Percentiles rank a stretch among this genome's conserved stretches.
phyloP scores from a whole-genome alignment of 2,113 vertebrate species.

The Rana temporaria region DNA sequence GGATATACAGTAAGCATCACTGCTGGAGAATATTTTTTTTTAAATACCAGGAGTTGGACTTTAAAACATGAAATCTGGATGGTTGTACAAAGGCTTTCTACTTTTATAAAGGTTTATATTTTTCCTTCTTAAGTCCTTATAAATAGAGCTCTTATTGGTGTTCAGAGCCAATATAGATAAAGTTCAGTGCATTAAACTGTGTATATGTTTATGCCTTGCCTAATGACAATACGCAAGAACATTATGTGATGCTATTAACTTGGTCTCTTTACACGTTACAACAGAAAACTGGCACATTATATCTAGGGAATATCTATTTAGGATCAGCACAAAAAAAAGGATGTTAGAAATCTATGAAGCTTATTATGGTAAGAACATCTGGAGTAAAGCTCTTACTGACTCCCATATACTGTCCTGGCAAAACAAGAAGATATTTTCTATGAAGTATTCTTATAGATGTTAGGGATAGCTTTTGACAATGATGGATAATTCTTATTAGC shows the following conservation, averaged over 20 bases:
- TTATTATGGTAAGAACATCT: slow-evolving; percentile 31
- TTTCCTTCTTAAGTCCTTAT: too few relatives aligned
- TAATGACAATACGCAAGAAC: too few relatives aligned
- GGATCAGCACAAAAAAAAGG: slow-evolving; percentile 38
- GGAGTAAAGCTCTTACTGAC: slow-evolving; percentile 30
- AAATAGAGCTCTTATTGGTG: too few relatives aligned
- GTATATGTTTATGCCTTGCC: too few relatives aligned
- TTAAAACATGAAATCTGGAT: too few relatives aligned
- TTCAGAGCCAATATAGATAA: too few relatives aligned
- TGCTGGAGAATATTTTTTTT: too few relatives aligned
- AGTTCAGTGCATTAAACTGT: too few relatives aligned
- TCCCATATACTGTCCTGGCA: slow-evolving; percentile 7
- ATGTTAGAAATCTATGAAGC: slow-evolving; percentile 22
- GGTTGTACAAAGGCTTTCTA: too few relatives aligned
- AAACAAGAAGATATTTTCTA: background rate
- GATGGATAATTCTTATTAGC: background rate
- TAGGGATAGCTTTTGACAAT: background rate
- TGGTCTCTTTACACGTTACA: background rate
- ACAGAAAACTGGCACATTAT: background rate
- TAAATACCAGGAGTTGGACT: too few relatives aligned
- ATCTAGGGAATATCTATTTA: slow-evolving; percentile 14
- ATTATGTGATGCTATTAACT: background rate
- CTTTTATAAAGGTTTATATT: too few relatives aligned
- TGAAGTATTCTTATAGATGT: slow-evolving; percentile 15
- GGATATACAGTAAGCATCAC: too few relatives aligned